phyloP scores from a whole-genome alignment of 1,140 invertebrate genomes.

The Hormaphis cornu region DNA sequence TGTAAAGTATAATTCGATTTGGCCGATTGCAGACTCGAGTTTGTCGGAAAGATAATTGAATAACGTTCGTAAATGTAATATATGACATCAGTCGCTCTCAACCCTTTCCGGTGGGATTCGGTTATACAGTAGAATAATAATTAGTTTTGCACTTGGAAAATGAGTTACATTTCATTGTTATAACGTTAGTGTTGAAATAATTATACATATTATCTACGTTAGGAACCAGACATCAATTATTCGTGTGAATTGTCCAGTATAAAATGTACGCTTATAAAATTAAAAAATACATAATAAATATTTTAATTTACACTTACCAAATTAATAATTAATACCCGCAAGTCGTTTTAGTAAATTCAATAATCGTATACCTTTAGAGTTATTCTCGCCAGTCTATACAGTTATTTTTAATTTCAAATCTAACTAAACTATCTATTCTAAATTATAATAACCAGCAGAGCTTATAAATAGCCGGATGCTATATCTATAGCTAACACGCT shows the following conservation, averaged over 20 bases:
- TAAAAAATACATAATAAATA: too few species aligned
- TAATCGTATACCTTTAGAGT: too few species aligned
- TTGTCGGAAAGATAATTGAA: constrained; percentile 19
- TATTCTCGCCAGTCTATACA: too few species aligned
- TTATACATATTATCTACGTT: not conserved
- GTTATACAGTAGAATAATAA: constrained; percentile 4
- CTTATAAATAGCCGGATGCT: too few species aligned
- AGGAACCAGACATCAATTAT: not conserved
- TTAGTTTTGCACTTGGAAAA: constrained; percentile 1
- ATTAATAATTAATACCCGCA: too few species aligned
- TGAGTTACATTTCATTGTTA: not conserved
- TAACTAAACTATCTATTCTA: too few species aligned
- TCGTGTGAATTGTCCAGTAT: not conserved
- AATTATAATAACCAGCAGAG: too few species aligned
- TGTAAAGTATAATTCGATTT: constrained; percentile 10
- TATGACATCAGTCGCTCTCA: constrained; percentile 2
- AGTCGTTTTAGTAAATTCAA: too few species aligned
- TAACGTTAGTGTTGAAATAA: not conserved
- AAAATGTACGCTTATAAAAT: too few species aligned
- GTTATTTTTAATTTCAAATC: too few species aligned
- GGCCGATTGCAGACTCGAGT: constrained; percentile 11
- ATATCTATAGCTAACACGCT: too few species aligned
- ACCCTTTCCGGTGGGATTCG: not conserved
- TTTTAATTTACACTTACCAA: too few species aligned
- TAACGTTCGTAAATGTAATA: constrained; percentile 23